These are phyloP conservation scores for Panthera leo DNA, from an alignment of 2,113 vertebrate species.

Conservation along the genomic window DNA sequence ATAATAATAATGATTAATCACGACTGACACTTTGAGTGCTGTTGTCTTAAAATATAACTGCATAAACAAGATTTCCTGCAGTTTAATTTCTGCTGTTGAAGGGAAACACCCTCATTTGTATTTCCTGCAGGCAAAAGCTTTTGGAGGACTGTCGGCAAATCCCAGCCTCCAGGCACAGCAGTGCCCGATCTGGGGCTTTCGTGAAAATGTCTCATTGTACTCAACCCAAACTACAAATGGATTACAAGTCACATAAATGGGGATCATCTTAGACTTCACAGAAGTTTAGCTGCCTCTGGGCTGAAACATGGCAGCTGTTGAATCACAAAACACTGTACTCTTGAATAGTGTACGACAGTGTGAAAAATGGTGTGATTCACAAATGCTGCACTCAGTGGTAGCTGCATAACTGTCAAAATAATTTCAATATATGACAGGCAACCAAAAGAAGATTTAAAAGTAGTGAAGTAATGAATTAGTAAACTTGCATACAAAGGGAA, in stretches of 20 bases:
- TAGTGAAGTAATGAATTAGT: neutral
- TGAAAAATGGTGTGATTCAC: neutral
- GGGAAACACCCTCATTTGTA: constrained; percentile 37
- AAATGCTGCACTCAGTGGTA: neutral
- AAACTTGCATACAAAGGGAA: neutral
- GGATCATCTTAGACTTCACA: constrained; percentile 48
- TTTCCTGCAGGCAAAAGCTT: constrained; percentile 38
- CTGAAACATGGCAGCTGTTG: constrained; percentile 40
- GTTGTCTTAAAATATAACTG: constrained; percentile 63
- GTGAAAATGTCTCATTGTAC: constrained; percentile 46
- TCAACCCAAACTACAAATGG: constrained; percentile 46
- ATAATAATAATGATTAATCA: constrained; percentile 54
- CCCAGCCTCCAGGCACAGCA: neutral
- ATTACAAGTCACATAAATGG: constrained; percentile 50
- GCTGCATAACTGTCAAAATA: neutral
- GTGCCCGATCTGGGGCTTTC: neutral
- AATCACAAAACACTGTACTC: neutral
- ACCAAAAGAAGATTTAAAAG: neutral
- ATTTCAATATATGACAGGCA: neutral
- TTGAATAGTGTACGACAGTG: neutral
- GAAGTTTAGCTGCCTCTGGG: constrained; percentile 52
- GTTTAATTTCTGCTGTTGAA: constrained; percentile 44
- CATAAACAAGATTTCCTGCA: neutral
- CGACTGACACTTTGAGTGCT: constrained; percentile 50
- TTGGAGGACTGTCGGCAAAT: neutral